Conservation (phyloP, 2,888 invertebrate species). For the Mechanitis messenoides region DNA sequence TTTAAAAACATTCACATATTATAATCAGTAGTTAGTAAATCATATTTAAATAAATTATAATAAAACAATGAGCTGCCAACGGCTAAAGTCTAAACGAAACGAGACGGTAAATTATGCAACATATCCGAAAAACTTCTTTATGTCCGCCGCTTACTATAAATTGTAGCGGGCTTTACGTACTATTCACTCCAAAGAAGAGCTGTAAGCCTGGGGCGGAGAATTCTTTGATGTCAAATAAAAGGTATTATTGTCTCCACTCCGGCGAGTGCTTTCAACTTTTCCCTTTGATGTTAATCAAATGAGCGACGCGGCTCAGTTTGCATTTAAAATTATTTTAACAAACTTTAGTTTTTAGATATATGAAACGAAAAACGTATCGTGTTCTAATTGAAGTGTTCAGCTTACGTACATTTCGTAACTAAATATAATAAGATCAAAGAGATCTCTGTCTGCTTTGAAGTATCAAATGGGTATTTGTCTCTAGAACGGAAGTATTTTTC, state of each 20-base stretch:
- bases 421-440: conserved; percentile 64
- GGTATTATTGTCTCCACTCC: conserved; percentile 64
- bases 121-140: conserved; percentile 39
- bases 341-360: conserved; percentile 46
- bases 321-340: conserved; percentile 51
- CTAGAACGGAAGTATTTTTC: conserved; percentile 41
- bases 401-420: conserved; percentile 47
- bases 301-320: conserved; percentile 54
- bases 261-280: conserved; percentile 59
- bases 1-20: too few relatives aligned
- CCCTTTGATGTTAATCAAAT: conserved; percentile 67
- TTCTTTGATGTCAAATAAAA: conserved; percentile 66
- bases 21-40: too few relatives aligned
- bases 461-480: conserved; percentile 40
- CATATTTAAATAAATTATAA: too few relatives aligned
- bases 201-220: conserved; percentile 47
- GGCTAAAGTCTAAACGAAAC: conserved; percentile 11
- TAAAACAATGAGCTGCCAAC: too few relatives aligned
- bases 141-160: conserved; percentile 38
- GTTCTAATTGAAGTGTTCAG: conserved; percentile 55
- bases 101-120: conserved; percentile 39
- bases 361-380: conserved; percentile 49
- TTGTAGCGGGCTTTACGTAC: conserved; percentile 34
- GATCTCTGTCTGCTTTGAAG: conserved; percentile 57
- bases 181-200: conserved; percentile 39